These are phyloP conservation scores for Peromyscus polionotus DNA, from an alignment of 2,113 vertebrate species.

Conservation along the genomic window DNA sequence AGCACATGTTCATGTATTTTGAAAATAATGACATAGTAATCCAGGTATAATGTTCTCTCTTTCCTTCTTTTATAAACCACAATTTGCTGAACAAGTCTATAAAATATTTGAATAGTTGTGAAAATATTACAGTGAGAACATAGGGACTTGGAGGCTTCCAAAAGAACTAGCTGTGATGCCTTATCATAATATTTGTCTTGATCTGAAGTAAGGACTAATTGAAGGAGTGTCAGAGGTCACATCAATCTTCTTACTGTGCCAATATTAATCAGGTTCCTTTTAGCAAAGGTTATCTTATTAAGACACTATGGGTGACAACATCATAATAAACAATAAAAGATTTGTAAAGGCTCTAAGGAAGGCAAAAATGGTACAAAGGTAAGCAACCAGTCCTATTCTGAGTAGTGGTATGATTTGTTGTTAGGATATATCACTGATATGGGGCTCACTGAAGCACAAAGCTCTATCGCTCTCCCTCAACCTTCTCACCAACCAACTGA, in stretches of 20 bases:
- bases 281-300: not conserved
- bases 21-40: not conserved
- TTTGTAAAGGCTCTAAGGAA: slow-evolving; percentile 16
- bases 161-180: slow-evolving; percentile 27
- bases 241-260: slow-evolving; percentile 12
- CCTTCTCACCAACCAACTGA: slow-evolving; percentile 29
- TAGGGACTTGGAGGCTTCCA: not conserved
- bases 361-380: not conserved
- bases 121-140: not conserved
- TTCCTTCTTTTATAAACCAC: slow-evolving; percentile 42
- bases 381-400: not conserved
- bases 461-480: not conserved
- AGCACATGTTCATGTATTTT: slow-evolving; percentile 25
- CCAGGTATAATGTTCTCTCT: not conserved
- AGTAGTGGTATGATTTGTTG: not conserved
- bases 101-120: slow-evolving; percentile 15
- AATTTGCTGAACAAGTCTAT: not conserved
- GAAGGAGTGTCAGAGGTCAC: not conserved
- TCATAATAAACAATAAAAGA: slow-evolving; percentile 27
- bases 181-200: slow-evolving; percentile 22
- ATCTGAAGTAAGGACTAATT: slow-evolving; percentile 25
- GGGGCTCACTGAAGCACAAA: not conserved
- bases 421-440: not conserved
- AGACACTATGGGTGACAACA: not conserved
- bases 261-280: slow-evolving; percentile 24